Percentiles rank a stretch among this genome's conserved stretches.
Conservation (phyloP, 2,888 invertebrate species). For the Neelides folsomi region DNA sequence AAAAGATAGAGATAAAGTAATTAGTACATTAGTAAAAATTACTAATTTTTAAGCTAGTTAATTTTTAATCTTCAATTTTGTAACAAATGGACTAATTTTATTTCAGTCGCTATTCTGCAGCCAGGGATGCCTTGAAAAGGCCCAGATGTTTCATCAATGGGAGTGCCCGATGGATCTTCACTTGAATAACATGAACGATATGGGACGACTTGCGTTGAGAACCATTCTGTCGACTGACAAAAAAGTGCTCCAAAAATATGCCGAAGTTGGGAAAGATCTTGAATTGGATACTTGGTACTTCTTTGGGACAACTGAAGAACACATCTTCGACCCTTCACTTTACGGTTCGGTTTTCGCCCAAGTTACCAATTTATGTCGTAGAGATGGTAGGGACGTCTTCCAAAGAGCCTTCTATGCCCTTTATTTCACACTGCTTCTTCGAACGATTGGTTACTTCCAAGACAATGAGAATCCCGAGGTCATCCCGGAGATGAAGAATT, state of each 20-base stretch:
- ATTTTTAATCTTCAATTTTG: no score
- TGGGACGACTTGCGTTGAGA: constrained; percentile 34
- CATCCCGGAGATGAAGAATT: background rate
- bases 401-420: constrained; percentile 37
- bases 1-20: no score
- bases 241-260: background rate
- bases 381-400: constrained; percentile 37
- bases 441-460: constrained; percentile 28
- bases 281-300: background rate
- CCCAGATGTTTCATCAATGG: constrained; percentile 38
- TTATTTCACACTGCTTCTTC: constrained; percentile 39
- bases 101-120: constrained; percentile 39
- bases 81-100: constrained; percentile 10
- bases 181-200: constrained; percentile 30
- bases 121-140: constrained; percentile 36
- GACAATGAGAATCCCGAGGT: background rate
- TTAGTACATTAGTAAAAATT: no score
- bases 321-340: constrained; percentile 22
- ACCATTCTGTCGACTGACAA: constrained; percentile 22
- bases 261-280: background rate
- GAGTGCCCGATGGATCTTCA: constrained; percentile 37
- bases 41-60: no score
- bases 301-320: background rate
- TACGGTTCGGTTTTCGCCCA: constrained; percentile 38
- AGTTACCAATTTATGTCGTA: constrained; percentile 36